Evolutionary conservation across 2,888 invertebrate genomes (phyloP), one percentile per base, ranked within the genome.

Genomic region (Spodoptera picta): DNA sequence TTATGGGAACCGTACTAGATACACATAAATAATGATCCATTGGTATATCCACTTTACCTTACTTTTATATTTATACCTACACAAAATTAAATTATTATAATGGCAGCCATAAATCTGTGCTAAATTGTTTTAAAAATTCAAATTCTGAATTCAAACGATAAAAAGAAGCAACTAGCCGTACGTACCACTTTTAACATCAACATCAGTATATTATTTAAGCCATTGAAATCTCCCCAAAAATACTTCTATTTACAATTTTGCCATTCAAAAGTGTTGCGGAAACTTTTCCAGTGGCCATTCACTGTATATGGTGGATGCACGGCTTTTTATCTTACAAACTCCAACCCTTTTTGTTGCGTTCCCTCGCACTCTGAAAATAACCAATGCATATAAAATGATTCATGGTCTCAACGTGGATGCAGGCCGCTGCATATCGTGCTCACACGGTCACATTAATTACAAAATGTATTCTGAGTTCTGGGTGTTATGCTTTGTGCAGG

Each of bases 361-460:
- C 64, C 74, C 75, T 69, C 72, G 79, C 80, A 76, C 77, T 80
- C 80, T 75, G 77, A 79, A 86, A 86, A 88, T 87, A 88, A 84
- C 87, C 88, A 89, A 90, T 89, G 90, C 90, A 90, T 91, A 89
- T 83, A 87, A 88, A 90, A 90, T 91, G 88, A 90, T 91, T 87
- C 87, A 90, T 88, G 86, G 73, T 86, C 84, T 86, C 84, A 81
- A 63, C 83, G 84, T 86, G 65, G 61, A 65, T 47, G 78, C 83
- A 69, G 69, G 73, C 75, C 78, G 77, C 80, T 82, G 82, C 82
- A 84, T 80, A 81, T 72, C 78, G 66, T 77, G 83, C 77, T 83
- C 80, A 80, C 83, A 74, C 78, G 61, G 83, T 82, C 83, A 83
- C 88, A 88, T 90, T 89, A 88, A 90, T 90, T 90, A 85, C 84